Conservation (phyloP, 1,140 invertebrate genomes). For the Drosophila rufa region DNA sequence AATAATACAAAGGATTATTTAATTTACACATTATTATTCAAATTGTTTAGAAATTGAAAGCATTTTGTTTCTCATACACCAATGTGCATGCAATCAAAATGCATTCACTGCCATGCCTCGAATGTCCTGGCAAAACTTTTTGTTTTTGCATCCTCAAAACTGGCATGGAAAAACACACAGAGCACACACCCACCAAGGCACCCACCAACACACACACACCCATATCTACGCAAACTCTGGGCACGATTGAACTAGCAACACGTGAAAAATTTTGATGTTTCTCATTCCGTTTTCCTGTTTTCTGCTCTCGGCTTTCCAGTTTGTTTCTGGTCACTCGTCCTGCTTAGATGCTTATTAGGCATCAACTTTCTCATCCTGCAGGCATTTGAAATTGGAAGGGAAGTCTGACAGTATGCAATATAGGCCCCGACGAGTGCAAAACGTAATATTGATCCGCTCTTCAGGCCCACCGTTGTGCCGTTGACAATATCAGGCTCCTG, state of each 20-base stretch:
- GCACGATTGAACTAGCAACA: slow-evolving; percentile 50
- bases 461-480: slow-evolving; percentile 1
- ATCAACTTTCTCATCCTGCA: slow-evolving; percentile 25
- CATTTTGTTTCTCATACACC: not conserved
- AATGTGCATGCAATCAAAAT: slow-evolving; percentile 74
- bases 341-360: slow-evolving; percentile 75
- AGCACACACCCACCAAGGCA: slow-evolving; percentile 2
- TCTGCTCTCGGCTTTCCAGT: slow-evolving; percentile 27
- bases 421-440: slow-evolving; percentile 9
- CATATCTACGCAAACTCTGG: slow-evolving; percentile 5
- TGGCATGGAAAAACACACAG: slow-evolving; percentile 39
- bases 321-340: slow-evolving; percentile 53
- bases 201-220: slow-evolving; percentile 5
- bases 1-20: too few species aligned
- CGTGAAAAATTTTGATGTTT: slow-evolving; percentile 53
- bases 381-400: slow-evolving; percentile 24
- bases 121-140: slow-evolving; percentile 49
- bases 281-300: slow-evolving; percentile 30
- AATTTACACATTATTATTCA: too few species aligned
- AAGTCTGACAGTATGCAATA: slow-evolving; percentile 41
- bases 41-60: not conserved
- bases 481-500: slow-evolving; percentile 34
- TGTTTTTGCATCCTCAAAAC: slow-evolving; percentile 58
- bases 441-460: slow-evolving; percentile 37
- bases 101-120: slow-evolving; percentile 52